Percentiles rank a stretch among this genome's conserved stretches.
phyloP scores from a whole-genome alignment of 2,113 vertebrate genomes.

The Hypanus sabinus region DNA sequence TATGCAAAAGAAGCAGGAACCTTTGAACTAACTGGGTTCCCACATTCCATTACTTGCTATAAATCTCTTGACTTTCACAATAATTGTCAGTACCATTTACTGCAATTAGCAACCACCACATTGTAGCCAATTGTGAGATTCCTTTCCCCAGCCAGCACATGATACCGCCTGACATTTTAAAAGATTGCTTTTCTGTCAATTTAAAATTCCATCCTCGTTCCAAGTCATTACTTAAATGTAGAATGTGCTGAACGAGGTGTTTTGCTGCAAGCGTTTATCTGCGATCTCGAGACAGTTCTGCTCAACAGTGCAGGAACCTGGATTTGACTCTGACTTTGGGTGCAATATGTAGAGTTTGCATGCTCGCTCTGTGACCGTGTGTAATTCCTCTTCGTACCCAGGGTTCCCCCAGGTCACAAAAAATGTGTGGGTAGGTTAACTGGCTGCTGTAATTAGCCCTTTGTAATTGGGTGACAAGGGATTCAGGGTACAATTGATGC shows the following conservation, averaged over 20 bases:
- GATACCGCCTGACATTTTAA: not conserved
- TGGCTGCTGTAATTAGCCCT: too few relatives aligned
- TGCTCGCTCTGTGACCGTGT: too few relatives aligned
- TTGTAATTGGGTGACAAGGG: too few relatives aligned
- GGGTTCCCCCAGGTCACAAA: too few relatives aligned
- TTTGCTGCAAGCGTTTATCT: not conserved
- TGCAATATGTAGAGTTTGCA: too few relatives aligned
- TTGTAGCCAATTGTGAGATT: not conserved
- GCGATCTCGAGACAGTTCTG: not conserved
- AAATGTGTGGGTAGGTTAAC: too few relatives aligned
- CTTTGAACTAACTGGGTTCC: not conserved
- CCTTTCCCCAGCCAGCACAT: not conserved
- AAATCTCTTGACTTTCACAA: not conserved
- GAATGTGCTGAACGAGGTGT: constrained; percentile 18
- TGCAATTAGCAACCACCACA: not conserved
- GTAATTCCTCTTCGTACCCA: too few relatives aligned
- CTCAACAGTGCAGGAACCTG: not conserved
- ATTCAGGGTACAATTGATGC: too few relatives aligned
- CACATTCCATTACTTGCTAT: constrained; percentile 15
- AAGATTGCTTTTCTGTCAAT: not conserved
- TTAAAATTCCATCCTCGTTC: not conserved
- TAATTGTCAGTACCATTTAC: not conserved
- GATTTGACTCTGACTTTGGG: too few relatives aligned
- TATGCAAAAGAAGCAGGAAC: not conserved
- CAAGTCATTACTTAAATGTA: not conserved